Conservation (phyloP, 2,888 invertebrate species). For the Apodemia zela region DNA sequence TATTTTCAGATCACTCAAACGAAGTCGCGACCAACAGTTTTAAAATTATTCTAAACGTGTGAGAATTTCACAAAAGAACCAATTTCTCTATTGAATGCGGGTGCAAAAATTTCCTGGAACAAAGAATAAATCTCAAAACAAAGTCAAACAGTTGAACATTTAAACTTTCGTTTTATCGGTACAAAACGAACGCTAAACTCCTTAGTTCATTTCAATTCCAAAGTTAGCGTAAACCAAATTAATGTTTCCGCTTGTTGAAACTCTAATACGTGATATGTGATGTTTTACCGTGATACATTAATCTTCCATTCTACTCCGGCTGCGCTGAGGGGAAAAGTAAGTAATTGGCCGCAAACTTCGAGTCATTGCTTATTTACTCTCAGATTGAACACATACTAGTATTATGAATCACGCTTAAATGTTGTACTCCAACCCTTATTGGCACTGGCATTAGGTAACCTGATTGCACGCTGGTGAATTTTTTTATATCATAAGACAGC, state of each 20-base stretch:
- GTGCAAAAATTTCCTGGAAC: background rate
- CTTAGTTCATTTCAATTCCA: background rate
- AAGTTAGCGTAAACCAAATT: background rate
- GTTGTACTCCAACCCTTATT: too few relatives aligned
- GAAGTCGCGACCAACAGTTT: too few relatives aligned
- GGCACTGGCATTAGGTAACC: too few relatives aligned
- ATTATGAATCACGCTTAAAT: too few relatives aligned
- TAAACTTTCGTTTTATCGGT: conserved; percentile 1
- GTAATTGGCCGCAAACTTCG: background rate
- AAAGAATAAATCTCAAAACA: background rate
- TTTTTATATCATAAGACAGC: too few relatives aligned
- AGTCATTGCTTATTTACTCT: background rate
- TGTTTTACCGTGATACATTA: background rate
- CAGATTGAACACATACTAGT: background rate
- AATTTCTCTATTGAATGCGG: background rate
- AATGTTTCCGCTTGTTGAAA: background rate
- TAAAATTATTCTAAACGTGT: background rate
- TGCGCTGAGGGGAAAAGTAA: background rate
- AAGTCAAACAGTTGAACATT: background rate
- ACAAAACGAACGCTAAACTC: conserved; percentile 7
- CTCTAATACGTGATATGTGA: background rate
- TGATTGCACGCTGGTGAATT: too few relatives aligned
- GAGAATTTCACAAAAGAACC: background rate
- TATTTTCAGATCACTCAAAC: too few relatives aligned
- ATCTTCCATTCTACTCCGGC: background rate